Conservation (phyloP, 2,888 invertebrate genomes). For the Zaprionus bogoriensis region DNA sequence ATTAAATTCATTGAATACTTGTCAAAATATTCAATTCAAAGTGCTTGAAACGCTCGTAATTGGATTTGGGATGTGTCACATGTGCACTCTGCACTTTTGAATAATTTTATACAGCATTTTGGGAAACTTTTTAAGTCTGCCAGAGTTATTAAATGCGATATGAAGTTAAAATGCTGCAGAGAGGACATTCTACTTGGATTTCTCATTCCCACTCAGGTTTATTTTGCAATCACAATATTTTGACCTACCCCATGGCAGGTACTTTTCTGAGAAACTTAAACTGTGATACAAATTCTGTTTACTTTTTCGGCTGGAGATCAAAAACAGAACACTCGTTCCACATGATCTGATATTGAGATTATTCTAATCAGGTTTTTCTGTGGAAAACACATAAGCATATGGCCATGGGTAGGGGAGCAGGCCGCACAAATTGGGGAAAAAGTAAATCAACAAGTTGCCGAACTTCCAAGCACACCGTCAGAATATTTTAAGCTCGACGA, state of each 20-base stretch:
- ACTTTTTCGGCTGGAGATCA: constrained; percentile 45
- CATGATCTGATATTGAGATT: constrained; percentile 52
- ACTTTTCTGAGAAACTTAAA: constrained; percentile 12
- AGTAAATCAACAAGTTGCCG: constrained; percentile 71
- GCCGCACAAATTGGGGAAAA: constrained; percentile 49
- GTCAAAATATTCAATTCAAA: constrained; percentile 69
- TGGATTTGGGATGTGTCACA: constrained; percentile 65
- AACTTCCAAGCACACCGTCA: constrained; percentile 58
- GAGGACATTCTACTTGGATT: too few relatives aligned
- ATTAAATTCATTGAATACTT: constrained; percentile 78
- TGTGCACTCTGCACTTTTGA: constrained; percentile 69
- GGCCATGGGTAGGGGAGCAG: neutral
- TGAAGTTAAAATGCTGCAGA: too few relatives aligned
- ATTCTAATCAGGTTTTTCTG: constrained; percentile 56
- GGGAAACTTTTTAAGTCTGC: constrained; percentile 2
- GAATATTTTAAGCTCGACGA: constrained; percentile 72
- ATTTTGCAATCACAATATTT: neutral
- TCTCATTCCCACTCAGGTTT: neutral
- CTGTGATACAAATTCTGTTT: constrained; percentile 12
- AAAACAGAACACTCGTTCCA: constrained; percentile 33
- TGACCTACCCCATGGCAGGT: neutral
- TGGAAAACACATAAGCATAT: constrained; percentile 3
- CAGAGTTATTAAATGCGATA: too few relatives aligned
- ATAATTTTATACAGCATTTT: constrained; percentile 49
- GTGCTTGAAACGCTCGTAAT: constrained; percentile 52